Conservation (phyloP, 1,140 invertebrate genomes). For the Aphaenogaster floridana region DNA sequence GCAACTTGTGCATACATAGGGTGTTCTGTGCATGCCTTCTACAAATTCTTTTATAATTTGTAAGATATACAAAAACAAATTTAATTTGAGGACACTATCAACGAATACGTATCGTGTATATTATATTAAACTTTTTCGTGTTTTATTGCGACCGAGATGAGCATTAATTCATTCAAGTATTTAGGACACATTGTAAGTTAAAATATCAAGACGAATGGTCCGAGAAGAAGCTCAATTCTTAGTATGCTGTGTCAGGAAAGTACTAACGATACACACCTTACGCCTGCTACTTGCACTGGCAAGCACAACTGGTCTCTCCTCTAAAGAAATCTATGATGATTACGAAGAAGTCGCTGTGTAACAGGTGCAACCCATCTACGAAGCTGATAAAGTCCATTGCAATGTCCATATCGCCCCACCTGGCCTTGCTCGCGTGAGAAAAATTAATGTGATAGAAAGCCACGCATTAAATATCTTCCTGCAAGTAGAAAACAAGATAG, state of each 20-base stretch:
- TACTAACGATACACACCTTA: constrained; percentile 70
- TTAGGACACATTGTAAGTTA: constrained; percentile 52
- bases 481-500: constrained; percentile 3
- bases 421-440: constrained; percentile 50
- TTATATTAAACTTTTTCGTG: background rate
- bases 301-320: constrained; percentile 40
- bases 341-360: constrained; percentile 67
- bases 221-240: constrained; percentile 61
- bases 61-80: background rate
- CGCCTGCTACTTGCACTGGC: constrained; percentile 57
- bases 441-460: constrained; percentile 31
- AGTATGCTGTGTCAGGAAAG: constrained; percentile 74
- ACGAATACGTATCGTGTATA: background rate
- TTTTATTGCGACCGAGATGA: background rate
- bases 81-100: background rate
- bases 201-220: constrained; percentile 58
- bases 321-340: constrained; percentile 68
- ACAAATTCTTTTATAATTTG: background rate
- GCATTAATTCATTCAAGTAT: constrained; percentile 5
- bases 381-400: constrained; percentile 32
- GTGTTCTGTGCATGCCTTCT: constrained; percentile 4
- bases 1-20: constrained; percentile 32
- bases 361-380: constrained; percentile 65
- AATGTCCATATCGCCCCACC: constrained; percentile 42
- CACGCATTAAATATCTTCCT: constrained; percentile 17